Evolutionary conservation across 2,888 invertebrate genomes (phyloP).

Genomic region (Smittia sp.): DNA sequence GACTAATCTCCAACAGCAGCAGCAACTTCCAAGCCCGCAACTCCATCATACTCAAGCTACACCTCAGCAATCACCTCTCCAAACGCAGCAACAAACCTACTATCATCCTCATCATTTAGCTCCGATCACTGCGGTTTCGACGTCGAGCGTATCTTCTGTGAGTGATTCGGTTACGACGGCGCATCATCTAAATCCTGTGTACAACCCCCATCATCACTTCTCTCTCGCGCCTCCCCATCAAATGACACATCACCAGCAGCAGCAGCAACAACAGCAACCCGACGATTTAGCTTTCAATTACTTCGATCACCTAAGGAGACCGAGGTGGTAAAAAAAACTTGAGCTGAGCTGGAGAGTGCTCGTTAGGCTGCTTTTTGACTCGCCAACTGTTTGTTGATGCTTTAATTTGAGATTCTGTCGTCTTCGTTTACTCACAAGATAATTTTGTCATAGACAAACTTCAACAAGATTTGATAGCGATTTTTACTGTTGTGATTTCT

Average conservation of each 20-base stretch:
- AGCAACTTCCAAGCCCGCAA: conserved; percentile 53
- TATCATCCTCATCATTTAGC: conserved; percentile 31
- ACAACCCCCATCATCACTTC: conserved; percentile 39
- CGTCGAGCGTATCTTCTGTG: neutral
- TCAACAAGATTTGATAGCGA: neutral
- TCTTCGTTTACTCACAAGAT: neutral
- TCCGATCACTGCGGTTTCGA: conserved; percentile 5
- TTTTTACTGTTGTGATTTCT: conserved; percentile 9
- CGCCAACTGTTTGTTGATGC: neutral
- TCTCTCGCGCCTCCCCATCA: conserved; percentile 35
- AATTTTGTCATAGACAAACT: neutral
- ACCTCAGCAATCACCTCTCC: conserved; percentile 23
- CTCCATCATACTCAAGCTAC: conserved; percentile 44
- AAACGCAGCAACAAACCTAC: conserved; percentile 36
- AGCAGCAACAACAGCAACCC: conserved; percentile 56
- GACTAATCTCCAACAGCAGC: conserved; percentile 36
- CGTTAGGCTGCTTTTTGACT: too few relatives aligned
- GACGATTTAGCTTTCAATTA: conserved; percentile 62
- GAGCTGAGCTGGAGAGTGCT: too few relatives aligned
- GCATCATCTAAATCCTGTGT: conserved; percentile 36
- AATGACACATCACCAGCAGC: conserved; percentile 27
- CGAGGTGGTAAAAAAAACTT: conserved; percentile 58
- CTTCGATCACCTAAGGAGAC: conserved; percentile 60
- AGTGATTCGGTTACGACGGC: neutral
- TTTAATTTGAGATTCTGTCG: conserved; percentile 1